phyloP scores from a whole-genome alignment of 2,888 invertebrate genomes.

The Timema podura region DNA sequence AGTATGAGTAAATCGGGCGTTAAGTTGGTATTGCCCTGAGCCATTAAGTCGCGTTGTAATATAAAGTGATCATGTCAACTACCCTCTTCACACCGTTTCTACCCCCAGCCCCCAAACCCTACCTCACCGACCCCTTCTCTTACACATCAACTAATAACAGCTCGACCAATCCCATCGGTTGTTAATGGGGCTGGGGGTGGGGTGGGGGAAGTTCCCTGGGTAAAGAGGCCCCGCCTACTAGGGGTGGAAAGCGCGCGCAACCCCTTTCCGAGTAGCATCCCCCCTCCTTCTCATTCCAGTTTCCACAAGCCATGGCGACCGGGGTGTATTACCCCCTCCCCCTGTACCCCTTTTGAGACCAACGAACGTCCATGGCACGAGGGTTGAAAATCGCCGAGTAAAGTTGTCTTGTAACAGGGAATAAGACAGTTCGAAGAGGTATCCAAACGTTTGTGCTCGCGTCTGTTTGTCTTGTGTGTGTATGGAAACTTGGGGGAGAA shows the following conservation, averaged over 20 bases:
- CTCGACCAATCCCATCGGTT: slow-evolving; percentile 2
- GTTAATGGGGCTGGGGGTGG: slow-evolving; percentile 8
- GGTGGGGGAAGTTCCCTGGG: background rate
- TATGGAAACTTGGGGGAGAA: too few relatives aligned
- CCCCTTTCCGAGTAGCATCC: background rate
- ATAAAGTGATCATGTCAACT: slow-evolving; percentile 15
- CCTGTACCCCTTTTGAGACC: too few relatives aligned
- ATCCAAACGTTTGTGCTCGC: too few relatives aligned
- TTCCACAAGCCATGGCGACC: too few relatives aligned
- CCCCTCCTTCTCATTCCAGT: too few relatives aligned
- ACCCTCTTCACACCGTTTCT: slow-evolving; percentile 10
- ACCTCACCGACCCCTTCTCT: too few relatives aligned
- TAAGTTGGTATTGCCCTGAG: slow-evolving; percentile 10
- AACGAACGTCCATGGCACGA: too few relatives aligned
- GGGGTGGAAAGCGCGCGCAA: slow-evolving; percentile 9
- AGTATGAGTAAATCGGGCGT: background rate
- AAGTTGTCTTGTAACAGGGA: too few relatives aligned
- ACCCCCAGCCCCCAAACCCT: background rate
- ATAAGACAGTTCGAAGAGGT: too few relatives aligned
- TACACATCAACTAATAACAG: background rate
- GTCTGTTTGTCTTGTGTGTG: too few relatives aligned
- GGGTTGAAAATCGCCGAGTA: too few relatives aligned
- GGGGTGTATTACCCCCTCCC: too few relatives aligned
- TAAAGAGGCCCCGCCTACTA: slow-evolving; percentile 8
- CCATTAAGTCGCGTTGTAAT: slow-evolving; percentile 13